A percentile compares a stretch with the other conserved stretches of the same genome.
Evolutionary conservation across 2,797 vertebrate species (phyloP).

Genomic region (Labroides dimidiatus): DNA sequence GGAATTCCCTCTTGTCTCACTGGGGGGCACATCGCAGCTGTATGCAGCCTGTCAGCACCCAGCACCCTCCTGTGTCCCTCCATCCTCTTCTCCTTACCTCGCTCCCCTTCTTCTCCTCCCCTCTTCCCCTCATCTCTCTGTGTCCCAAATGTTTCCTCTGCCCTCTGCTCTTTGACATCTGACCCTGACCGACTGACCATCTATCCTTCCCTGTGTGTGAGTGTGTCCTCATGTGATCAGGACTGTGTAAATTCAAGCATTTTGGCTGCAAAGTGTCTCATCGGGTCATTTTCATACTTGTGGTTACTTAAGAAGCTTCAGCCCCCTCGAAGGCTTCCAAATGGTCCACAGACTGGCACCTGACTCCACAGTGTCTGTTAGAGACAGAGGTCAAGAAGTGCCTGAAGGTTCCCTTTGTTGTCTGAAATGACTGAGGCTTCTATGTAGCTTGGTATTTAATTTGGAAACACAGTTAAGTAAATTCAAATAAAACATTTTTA

Average conservation of each 20-base stretch:
- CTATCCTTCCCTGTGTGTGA: conserved; percentile 10
- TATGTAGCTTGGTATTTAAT: background rate
- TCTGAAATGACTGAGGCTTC: conserved; percentile 14
- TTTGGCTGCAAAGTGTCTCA: conserved; percentile 28
- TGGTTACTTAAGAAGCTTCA: conserved; percentile 44
- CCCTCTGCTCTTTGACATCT: conserved; percentile 76
- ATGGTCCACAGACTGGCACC: conserved; percentile 32
- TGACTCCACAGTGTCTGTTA: conserved; percentile 16
- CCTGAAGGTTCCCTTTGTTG: conserved; percentile 14
- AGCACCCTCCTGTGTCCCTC: conserved; percentile 37
- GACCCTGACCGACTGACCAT: conserved; percentile 66
- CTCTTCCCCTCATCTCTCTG: conserved; percentile 30
- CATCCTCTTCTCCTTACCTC: conserved; percentile 68
- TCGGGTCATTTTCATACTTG: conserved; percentile 35
- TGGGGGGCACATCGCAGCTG: conserved; percentile 70
- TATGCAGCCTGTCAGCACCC: conserved; percentile 75
- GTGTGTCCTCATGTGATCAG: conserved; percentile 33
- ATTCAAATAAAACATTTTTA: too few relatives aligned
- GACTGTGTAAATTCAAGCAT: conserved; percentile 37
- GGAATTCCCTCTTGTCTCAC: conserved; percentile 41
- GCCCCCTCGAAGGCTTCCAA: conserved; percentile 31
- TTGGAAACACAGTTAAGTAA: background rate
- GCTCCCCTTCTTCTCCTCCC: conserved; percentile 45
- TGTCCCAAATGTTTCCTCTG: conserved; percentile 82
- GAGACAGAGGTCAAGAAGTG: conserved; percentile 26